These are phyloP conservation scores for Coluber constrictor DNA, from an alignment of 2,797 vertebrate genomes.

Conservation along the genomic window DNA sequence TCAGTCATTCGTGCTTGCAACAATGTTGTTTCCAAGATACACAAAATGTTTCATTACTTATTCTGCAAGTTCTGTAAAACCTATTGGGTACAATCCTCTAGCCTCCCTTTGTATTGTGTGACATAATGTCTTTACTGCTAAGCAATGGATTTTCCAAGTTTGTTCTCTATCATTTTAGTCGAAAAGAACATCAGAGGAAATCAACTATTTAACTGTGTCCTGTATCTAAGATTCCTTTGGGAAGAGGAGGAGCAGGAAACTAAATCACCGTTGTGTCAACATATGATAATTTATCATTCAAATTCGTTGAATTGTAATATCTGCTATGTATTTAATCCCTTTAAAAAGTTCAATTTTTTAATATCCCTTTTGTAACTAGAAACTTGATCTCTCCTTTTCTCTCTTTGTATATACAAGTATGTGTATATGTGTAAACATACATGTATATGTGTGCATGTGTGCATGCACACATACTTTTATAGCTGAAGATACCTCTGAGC, in stretches of 20 bases:
- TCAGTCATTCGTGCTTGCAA: conserved; percentile 37
- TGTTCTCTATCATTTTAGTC: conserved; percentile 30
- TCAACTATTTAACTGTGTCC: neutral
- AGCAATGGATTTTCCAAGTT: conserved; percentile 52
- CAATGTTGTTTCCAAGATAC: conserved; percentile 46
- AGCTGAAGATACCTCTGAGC: neutral
- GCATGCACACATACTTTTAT: neutral
- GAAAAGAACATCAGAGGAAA: neutral
- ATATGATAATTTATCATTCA: neutral
- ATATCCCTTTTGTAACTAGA: neutral
- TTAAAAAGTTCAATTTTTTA: neutral
- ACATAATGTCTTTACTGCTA: conserved; percentile 41
- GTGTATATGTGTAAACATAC: neutral
- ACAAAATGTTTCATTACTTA: conserved; percentile 27
- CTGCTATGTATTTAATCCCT: neutral
- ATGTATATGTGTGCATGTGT: neutral
- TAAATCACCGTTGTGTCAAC: neutral
- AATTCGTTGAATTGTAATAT: neutral
- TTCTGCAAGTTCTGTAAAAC: conserved; percentile 52
- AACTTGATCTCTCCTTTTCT: neutral
- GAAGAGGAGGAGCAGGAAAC: neutral
- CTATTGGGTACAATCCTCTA: conserved; percentile 30
- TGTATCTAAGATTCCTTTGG: neutral
- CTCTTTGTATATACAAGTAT: neutral
- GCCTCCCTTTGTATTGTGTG: conserved; percentile 41